Evolutionary conservation across 2,888 invertebrate species (phyloP).

Genomic region (Encarsia formosa): DNA sequence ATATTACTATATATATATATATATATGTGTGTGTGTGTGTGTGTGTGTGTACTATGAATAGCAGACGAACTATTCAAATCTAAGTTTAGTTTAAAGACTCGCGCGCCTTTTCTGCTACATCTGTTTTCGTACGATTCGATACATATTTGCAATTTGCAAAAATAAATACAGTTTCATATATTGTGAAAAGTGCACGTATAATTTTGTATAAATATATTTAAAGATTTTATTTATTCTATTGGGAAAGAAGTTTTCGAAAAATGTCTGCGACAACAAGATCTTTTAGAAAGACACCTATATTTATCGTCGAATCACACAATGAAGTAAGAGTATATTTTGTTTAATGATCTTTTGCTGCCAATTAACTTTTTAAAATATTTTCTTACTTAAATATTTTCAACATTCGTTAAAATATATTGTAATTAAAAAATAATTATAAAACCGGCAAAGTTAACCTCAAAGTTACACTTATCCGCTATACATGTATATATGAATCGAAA

Average conservation of each 20-base stretch:
- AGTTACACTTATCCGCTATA: too few species aligned
- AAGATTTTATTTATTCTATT: neutral
- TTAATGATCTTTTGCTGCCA: neutral
- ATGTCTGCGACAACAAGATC: slow-evolving; percentile 46
- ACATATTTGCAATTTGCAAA: neutral
- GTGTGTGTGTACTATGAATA: neutral
- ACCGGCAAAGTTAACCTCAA: too few species aligned
- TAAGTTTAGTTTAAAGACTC: too few species aligned
- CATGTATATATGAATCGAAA: too few species aligned
- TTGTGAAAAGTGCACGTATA: neutral
- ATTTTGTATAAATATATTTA: too few species aligned
- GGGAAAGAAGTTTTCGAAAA: neutral
- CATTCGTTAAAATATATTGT: too few species aligned
- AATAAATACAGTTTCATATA: neutral
- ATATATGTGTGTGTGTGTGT: slow-evolving; percentile 1
- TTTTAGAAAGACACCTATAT: slow-evolving; percentile 67
- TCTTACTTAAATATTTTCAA: too few species aligned
- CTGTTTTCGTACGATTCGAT: too few species aligned
- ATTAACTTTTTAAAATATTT: neutral
- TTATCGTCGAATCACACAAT: slow-evolving; percentile 76
- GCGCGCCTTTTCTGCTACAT: too few species aligned
- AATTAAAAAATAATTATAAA: too few species aligned
- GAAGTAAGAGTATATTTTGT: slow-evolving; percentile 53
- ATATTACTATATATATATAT: neutral
- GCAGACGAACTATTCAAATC: too few species aligned